phyloP scores from a whole-genome alignment of 2,797 vertebrate genomes.

The Propithecus deckenii region DNA sequence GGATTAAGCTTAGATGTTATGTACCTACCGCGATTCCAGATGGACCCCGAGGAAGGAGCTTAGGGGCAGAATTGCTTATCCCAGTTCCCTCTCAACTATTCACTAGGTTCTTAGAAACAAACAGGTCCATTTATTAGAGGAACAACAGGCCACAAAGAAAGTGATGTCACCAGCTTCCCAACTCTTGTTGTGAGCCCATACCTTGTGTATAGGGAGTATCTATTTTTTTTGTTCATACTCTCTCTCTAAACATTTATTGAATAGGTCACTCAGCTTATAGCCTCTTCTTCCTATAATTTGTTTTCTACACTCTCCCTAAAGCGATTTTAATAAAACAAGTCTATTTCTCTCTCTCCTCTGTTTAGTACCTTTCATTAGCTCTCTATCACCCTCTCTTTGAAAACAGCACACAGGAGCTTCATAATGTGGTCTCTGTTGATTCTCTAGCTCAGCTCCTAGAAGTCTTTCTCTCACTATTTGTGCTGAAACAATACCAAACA shows the following conservation, averaged over 20 bases:
- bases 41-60: not conserved
- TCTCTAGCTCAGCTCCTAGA: not conserved
- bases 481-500: not conserved
- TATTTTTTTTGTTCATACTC: not conserved
- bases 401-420: not conserved
- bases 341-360: not conserved
- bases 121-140: not conserved
- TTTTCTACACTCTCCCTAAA: not conserved
- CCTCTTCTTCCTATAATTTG: not conserved
- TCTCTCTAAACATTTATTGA: conserved; percentile 24
- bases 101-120: not conserved
- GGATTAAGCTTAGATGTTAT: not conserved
- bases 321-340: not conserved
- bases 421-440: not conserved
- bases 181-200: not conserved
- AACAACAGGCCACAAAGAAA: not conserved
- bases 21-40: not conserved
- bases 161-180: not conserved
- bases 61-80: not conserved
- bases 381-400: not conserved
- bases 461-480: not conserved
- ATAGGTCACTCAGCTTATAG: not conserved
- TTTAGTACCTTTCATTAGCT: not conserved
- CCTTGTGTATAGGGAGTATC: not conserved
- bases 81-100: not conserved